Evolutionary conservation across 1,140 invertebrate genomes (phyloP), one percentile per base, ranked within the genome.

Genomic region (Hormaphis cornu): DNA sequence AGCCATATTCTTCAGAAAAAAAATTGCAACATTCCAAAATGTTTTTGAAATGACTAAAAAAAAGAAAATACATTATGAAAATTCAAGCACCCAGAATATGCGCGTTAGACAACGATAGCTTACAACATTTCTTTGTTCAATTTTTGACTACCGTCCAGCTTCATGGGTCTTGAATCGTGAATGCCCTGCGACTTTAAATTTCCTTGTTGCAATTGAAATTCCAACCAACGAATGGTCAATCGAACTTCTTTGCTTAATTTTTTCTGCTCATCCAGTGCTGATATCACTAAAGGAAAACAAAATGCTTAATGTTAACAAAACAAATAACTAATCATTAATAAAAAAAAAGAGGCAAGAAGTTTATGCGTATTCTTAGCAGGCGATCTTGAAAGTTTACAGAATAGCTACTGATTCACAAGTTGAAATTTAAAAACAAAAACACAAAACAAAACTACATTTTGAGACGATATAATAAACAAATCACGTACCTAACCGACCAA

Each of bases 191-290:
- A 87, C 72, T 88, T 81, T 71, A 91, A 78, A 71, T 91, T 91
- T 10, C 93, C 93, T 72, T 86, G 85, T 69, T 87, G 85, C 20
- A 95, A 85, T 79, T 95, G 90, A 24, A 82, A 78, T 78, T 95
- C 93, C 54, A 97, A 78, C 92, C 93, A 95, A 72, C 93, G 87
- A 58, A 93, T 95, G 2, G 89, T 90, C 76, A 94, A 90, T 54
- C 93, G 82, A 0, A 91, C 92, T 72, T 86, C 83, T 66, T 83
- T 82, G 72, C 78, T 81, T 10, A 83, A 87, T 72, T 85, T 87
- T 79, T 96, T 95, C 58, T 92, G 77, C 69, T 90, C 86, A 76
- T 95, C 92, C 75, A 95, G 79, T 52, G 87, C 87, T 73, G 89
- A 90, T 61, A 95, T 84, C 46, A 95, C 92, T 95, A 77, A 37